These are phyloP conservation scores for Plestiodon gilberti DNA, from an alignment of 2,113 vertebrate genomes.

Conservation along the genomic window DNA sequence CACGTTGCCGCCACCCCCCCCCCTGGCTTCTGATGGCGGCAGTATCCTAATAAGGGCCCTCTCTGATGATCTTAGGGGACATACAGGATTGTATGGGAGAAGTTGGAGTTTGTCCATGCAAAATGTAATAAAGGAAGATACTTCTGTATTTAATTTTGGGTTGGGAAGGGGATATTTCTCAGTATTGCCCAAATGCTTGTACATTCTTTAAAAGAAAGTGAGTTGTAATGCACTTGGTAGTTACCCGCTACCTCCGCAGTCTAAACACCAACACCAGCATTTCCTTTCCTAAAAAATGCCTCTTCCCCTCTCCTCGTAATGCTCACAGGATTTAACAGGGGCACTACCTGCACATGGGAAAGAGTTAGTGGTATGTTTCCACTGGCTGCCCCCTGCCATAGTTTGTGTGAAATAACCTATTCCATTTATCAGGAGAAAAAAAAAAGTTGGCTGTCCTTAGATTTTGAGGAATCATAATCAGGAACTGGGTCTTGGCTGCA, in stretches of 20 bases:
- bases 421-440: background rate
- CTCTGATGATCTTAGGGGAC: too few relatives aligned
- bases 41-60: too few relatives aligned
- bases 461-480: background rate
- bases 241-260: too few relatives aligned
- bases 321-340: background rate
- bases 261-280: background rate
- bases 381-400: too few relatives aligned
- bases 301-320: too few relatives aligned
- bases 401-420: background rate
- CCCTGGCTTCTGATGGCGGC: too few relatives aligned
- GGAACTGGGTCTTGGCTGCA: background rate
- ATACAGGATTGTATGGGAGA: too few relatives aligned
- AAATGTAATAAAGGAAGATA: constrained; percentile 2
- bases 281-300: background rate
- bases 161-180: background rate
- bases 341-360: background rate
- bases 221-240: background rate
- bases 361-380: background rate
- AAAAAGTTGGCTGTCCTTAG: background rate
- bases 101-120: background rate
- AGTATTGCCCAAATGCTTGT: background rate
- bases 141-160: background rate
- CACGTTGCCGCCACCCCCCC: too few relatives aligned
- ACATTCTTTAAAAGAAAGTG: background rate